Evolutionary conservation across 2,113 vertebrate species (phyloP).

Genomic region (Oxyura jamaicensis): DNA sequence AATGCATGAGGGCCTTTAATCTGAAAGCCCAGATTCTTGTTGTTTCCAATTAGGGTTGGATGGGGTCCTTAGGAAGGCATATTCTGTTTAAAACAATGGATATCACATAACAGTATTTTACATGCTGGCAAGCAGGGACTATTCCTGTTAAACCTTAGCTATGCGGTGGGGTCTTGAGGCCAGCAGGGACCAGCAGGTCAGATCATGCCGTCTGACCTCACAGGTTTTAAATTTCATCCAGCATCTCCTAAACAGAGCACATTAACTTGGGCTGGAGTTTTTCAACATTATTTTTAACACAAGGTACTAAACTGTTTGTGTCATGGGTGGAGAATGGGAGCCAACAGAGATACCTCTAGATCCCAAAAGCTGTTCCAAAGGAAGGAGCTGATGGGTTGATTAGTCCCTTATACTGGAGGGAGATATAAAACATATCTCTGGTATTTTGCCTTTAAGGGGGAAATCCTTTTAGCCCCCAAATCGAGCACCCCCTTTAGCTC

Average conservation of each 20-base stretch:
- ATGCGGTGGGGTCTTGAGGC: not conserved
- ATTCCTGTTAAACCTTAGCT: not conserved
- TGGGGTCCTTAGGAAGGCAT: not conserved
- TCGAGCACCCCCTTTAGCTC: not conserved
- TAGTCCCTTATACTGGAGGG: not conserved
- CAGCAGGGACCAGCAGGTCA: not conserved
- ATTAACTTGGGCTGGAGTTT: not conserved
- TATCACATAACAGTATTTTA: not conserved
- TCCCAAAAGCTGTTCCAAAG: not conserved
- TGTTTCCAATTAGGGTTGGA: not conserved
- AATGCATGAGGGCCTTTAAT: not conserved
- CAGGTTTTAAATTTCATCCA: not conserved
- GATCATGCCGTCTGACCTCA: not conserved
- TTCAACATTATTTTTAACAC: not conserved
- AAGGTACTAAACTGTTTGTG: not conserved
- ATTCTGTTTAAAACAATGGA: not conserved
- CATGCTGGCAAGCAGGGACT: fast-evolving
- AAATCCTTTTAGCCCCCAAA: not conserved
- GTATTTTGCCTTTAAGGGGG: not conserved
- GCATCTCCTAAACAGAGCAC: not conserved
- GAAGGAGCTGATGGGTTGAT: fast-evolving
- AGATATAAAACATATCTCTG: not conserved
- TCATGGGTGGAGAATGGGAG: not conserved
- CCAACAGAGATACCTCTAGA: not conserved
- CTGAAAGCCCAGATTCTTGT: not conserved